phyloP scores from a whole-genome alignment of 2,888 invertebrate genomes.

The Clitarchus hookeri region DNA sequence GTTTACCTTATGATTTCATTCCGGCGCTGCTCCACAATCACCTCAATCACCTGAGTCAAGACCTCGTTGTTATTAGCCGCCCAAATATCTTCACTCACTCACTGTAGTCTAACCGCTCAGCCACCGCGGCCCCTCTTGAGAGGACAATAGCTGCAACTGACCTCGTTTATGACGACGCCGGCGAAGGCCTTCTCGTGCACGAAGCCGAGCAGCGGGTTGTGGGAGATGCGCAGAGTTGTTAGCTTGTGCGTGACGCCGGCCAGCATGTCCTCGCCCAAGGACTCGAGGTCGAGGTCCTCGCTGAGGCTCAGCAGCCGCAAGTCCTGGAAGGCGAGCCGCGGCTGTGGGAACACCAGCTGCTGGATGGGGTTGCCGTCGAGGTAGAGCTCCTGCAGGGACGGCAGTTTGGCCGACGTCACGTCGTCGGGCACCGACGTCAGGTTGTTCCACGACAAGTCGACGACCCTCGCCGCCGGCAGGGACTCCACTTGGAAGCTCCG shows the following conservation, averaged over 20 bases:
- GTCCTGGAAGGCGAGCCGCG: background rate
- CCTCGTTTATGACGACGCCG: background rate
- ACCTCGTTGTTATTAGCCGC: too few species aligned
- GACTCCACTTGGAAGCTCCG: background rate
- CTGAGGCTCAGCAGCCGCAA: background rate
- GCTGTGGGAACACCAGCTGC: background rate
- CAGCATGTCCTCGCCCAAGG: background rate
- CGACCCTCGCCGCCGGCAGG: background rate
- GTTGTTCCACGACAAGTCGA: constrained; percentile 3
- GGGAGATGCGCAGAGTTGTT: background rate
- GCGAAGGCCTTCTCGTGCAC: background rate
- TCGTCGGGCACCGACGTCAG: background rate
- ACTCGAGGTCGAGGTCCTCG: background rate
- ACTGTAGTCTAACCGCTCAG: too few species aligned
- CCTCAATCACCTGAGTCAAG: too few species aligned
- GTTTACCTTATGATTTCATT: too few species aligned
- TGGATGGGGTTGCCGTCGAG: background rate
- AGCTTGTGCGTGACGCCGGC: background rate
- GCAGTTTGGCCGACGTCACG: background rate
- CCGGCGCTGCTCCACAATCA: too few species aligned
- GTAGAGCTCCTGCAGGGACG: background rate
- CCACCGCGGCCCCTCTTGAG: too few species aligned
- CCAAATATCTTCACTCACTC: too few species aligned
- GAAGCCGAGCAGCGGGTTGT: background rate
- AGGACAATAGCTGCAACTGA: background rate